Evolutionary conservation across 2,888 invertebrate genomes (phyloP).

Genomic region (Epirrita christyi): DNA sequence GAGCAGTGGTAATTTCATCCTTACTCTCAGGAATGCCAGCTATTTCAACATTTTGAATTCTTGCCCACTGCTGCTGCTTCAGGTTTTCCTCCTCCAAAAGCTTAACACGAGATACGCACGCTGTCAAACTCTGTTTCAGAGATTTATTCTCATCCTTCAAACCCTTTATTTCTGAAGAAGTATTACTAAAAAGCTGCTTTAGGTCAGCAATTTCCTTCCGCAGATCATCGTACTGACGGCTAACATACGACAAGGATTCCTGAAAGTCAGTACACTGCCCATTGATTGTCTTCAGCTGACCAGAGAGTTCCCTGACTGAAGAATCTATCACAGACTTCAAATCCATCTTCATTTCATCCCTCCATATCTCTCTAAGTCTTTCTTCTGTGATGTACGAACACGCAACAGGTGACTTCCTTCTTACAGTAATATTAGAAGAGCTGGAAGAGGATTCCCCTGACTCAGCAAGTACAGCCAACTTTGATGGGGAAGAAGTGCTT

Average conservation of each 20-base stretch:
- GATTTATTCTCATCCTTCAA: conserved; percentile 16
- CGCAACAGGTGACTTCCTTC: background rate
- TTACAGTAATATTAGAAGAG: too few species aligned
- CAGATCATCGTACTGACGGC: conserved; percentile 11
- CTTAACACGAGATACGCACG: conserved; percentile 2
- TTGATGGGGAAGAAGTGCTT: too few species aligned
- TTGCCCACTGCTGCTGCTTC: conserved; percentile 17
- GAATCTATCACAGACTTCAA: too few species aligned
- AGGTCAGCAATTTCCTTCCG: conserved; percentile 7
- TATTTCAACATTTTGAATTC: conserved; percentile 15
- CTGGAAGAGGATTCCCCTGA: too few species aligned
- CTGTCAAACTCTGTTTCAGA: background rate
- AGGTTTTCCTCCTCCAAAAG: conserved; percentile 10
- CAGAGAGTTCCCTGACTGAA: background rate
- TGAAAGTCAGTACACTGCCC: conserved; percentile 10
- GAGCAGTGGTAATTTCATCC: background rate
- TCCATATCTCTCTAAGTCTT: too few species aligned
- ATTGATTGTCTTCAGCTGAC: conserved; percentile 7
- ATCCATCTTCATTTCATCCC: too few species aligned
- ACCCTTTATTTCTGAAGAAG: background rate
- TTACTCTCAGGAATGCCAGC: conserved; percentile 14
- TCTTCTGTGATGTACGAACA: too few species aligned
- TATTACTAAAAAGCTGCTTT: conserved; percentile 1
- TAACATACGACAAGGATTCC: conserved; percentile 6
- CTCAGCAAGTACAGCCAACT: too few species aligned